These are phyloP conservation scores for Plusia festucae DNA, from an alignment of 2,888 invertebrate species.

Conservation along the genomic window DNA sequence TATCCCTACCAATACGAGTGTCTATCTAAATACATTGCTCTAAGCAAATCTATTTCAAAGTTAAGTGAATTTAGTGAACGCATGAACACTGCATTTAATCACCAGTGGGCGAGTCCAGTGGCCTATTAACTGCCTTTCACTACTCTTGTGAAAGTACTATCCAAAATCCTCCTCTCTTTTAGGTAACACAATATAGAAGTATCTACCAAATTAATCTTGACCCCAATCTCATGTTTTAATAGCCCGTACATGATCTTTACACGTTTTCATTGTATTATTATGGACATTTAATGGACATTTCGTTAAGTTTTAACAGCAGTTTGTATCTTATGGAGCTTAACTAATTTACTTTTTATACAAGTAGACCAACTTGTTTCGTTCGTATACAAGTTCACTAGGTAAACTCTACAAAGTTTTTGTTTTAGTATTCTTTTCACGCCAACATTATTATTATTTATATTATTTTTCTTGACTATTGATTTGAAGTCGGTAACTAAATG, in stretches of 20 bases:
- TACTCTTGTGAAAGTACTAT: slow-evolving; percentile 46
- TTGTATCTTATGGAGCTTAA: slow-evolving; percentile 4
- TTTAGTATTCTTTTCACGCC: too few species aligned
- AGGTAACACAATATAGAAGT: slow-evolving; percentile 17
- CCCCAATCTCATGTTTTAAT: slow-evolving; percentile 46
- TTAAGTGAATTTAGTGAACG: not conserved
- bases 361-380: too few species aligned
- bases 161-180: slow-evolving; percentile 35
- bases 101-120: slow-evolving; percentile 42
- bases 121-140: slow-evolving; percentile 55
- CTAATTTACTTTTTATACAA: not conserved
- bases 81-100: slow-evolving; percentile 22
- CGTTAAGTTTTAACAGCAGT: not conserved
- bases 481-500: too few species aligned
- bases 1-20: too few species aligned
- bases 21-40: not conserved
- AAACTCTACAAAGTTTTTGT: too few species aligned
- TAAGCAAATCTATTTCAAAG: not conserved
- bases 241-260: slow-evolving; percentile 11
- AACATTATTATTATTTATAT: too few species aligned
- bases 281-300: not conserved
- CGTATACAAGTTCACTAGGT: too few species aligned
- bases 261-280: slow-evolving; percentile 1
- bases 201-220: slow-evolving; percentile 28
- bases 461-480: too few species aligned